These are phyloP conservation scores for Lordiphosa mommai DNA, from an alignment of 1,140 invertebrate species.

Conservation along the genomic window DNA sequence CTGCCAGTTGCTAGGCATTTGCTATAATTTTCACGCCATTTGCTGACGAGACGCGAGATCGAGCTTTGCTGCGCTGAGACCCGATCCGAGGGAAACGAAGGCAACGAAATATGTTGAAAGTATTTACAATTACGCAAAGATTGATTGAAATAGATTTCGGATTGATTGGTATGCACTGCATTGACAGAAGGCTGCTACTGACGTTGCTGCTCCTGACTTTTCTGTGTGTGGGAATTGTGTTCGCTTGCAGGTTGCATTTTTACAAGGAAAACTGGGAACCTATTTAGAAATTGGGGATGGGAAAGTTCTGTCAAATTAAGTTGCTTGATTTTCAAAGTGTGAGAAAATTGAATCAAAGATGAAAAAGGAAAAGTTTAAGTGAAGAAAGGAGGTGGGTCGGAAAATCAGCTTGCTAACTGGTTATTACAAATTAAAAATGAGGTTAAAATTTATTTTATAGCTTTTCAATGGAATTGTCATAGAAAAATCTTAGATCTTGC, in stretches of 20 bases:
- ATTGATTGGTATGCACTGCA: constrained; percentile 73
- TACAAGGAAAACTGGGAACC: too few species aligned
- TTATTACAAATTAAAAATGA: too few species aligned
- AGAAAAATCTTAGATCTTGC: too few species aligned
- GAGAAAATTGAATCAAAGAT: too few species aligned
- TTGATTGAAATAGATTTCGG: constrained; percentile 77
- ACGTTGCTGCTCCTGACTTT: background rate
- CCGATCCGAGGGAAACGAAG: constrained; percentile 19
- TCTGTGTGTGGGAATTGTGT: constrained; percentile 8
- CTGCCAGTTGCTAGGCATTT: constrained; percentile 44
- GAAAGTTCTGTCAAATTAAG: too few species aligned
- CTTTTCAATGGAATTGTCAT: too few species aligned
- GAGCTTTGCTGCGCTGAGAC: constrained; percentile 19
- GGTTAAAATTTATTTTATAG: too few species aligned
- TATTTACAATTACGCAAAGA: constrained; percentile 78
- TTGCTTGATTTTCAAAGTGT: too few species aligned
- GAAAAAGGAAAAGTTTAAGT: too few species aligned
- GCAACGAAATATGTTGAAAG: constrained; percentile 70
- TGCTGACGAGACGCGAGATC: constrained; percentile 25
- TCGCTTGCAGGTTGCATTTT: background rate
- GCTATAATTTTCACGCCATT: constrained; percentile 77
- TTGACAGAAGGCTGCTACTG: constrained; percentile 2
- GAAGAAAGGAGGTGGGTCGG: too few species aligned
- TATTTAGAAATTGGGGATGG: too few species aligned
- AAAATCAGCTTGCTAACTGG: too few species aligned